Evolutionary conservation across 23 tunicate genomes (phyloP), one percentile per base, ranked within the genome.

Genomic region (Halocynthia roretzi): DNA sequence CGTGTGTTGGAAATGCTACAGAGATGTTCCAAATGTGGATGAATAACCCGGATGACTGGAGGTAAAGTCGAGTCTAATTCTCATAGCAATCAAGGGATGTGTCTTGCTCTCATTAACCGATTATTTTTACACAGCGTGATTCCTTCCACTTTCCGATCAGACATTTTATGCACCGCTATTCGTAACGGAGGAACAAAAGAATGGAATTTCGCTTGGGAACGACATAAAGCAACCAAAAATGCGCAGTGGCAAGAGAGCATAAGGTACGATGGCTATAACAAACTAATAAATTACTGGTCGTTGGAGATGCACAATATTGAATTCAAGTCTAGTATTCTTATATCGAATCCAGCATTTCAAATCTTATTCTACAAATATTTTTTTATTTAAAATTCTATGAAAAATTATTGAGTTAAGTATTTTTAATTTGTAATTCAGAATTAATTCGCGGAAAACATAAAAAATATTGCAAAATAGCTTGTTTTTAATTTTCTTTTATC

Each of bases 201-300:
- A 68, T 89, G 96, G 96, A 79, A 89, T 61, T 89, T 80, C 51
- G 89, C 89, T n/a, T 89, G 88, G 88, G 68, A 84, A 55, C 82
- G 87, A 68, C 80, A 89, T 57, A 48, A 51, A 53, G 19, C 75
- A 62, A 54, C 50, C 31, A 77, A 87, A 18, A 80, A 68, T 49
- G 81, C 96, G 11, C 84, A 77, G n/a, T 68, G 70, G 19, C 70
- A 89, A 68, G 49, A 85, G 6, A 84, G 77, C 40, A 61, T 89
- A 52, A 80, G 96, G 96, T 89, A 31, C 7, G 51, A 14, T 19
- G 44, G 44, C 44, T 31, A 31, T 31, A n/a, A 31, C 44, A 31
- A 31, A 31, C 44, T 4, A 0, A 31, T 31, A 31, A 31, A 31
- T 31, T 31, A 31, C 44, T 31, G 44, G 44, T 31, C 1, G 44